Evolutionary conservation across 2,113 vertebrate genomes (phyloP).

Genomic region (Rhinoptilus africanus): DNA sequence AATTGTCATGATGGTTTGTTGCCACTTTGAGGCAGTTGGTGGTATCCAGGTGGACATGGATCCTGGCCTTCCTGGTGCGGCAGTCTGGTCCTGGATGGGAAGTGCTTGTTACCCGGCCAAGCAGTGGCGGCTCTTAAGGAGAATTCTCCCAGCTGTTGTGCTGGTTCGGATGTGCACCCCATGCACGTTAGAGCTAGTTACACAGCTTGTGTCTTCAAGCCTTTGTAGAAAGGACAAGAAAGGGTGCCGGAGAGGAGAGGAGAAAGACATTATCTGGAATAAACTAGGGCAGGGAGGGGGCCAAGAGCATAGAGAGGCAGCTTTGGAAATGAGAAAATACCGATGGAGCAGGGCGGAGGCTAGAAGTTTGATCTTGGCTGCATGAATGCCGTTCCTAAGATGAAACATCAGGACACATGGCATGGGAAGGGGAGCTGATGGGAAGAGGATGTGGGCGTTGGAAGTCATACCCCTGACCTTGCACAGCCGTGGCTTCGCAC

Average conservation of each 20-base stretch:
- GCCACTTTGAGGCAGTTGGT: neutral
- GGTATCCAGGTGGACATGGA: neutral
- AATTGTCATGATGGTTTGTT: neutral
- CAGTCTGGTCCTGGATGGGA: neutral
- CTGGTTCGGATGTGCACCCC: neutral
- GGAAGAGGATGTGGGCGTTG: neutral
- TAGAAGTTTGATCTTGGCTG: neutral
- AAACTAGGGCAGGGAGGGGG: neutral
- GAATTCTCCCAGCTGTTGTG: neutral
- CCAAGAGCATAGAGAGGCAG: fast-evolving
- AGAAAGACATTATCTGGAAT: neutral
- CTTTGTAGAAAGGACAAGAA: neutral
- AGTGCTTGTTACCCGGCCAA: fast-evolving
- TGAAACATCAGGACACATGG: neutral
- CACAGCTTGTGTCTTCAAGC: neutral
- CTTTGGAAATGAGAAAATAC: neutral
- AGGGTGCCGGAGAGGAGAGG: neutral
- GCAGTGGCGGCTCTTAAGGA: neutral
- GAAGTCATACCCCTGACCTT: neutral
- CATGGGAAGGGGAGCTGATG: neutral
- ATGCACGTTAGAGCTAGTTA: fast-evolving
- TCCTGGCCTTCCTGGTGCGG: neutral
- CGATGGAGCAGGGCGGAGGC: neutral
- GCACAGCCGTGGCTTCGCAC: neutral
- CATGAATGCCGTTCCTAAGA: neutral